Evolutionary conservation across 2,797 vertebrate species (phyloP), one percentile per base, ranked within the genome.

Genomic region (Pogonophryne albipinna): DNA sequence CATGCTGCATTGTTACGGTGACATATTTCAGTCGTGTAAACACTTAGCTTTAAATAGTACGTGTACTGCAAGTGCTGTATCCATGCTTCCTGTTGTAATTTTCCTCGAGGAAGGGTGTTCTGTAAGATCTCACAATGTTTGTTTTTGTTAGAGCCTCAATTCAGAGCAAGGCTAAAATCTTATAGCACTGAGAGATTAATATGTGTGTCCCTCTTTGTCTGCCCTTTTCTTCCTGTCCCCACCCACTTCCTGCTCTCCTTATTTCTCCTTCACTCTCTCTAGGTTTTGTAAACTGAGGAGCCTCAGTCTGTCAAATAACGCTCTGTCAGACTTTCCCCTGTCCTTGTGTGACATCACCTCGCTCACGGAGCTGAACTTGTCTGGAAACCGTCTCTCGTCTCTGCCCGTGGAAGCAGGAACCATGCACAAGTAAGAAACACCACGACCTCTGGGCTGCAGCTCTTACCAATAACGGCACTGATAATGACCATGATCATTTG

Each of bases 271-370:
- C 3, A 58, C 60, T 55, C 67, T 67, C 61, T 79, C 63, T 82
- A 99, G 98, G 92, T 99, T 99, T 91, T 96, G 95, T 91, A 98
- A 98, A 82, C 91, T 99, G 92, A 96, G 95, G 91, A 99, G 97
- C 93, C 96, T 99, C 87, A 98, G 97, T 89, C 95, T 99, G 92
- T 99, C 98, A 12, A 99, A 97, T 89, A 99, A 99, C 88, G 93
- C 95, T 69, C 94, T 99, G 90, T 94, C 95, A 70, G 95, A 96
- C 59, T 99, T 99, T 77, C 98, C 98, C 4, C 73, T 96, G 89
- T 95, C 95, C 2, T 90, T 99, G 82, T 98, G 97, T 89, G 93
- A 92, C 89, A 97, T 99, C 78, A 89, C 95, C 61, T 97, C 96
- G 0, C 94, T 99, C 74, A 96, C 94, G 0, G 98, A 99, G 85